Conservation (phyloP, 2,797 vertebrate species). For the Botia almorhae region DNA sequence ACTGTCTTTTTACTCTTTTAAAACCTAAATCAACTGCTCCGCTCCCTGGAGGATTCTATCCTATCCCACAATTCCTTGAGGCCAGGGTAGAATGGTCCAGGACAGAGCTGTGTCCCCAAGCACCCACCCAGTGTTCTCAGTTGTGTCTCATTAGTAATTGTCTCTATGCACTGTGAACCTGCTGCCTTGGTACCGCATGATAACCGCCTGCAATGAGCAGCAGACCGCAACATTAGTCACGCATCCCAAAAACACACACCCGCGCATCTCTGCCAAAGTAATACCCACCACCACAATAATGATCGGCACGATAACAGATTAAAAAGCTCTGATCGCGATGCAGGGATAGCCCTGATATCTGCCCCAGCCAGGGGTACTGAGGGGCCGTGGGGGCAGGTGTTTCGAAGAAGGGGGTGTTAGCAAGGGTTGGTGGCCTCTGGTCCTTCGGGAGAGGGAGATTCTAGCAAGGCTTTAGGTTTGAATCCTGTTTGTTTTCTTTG, state of each 20-base stretch:
- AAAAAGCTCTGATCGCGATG: slow-evolving; percentile 77
- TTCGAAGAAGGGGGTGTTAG: slow-evolving; percentile 44
- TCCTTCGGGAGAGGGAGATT: slow-evolving; percentile 57
- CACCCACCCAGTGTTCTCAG: slow-evolving; percentile 53
- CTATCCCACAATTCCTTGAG: slow-evolving; percentile 87
- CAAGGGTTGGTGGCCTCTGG: slow-evolving; percentile 42
- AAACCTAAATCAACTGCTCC: slow-evolving; percentile 87
- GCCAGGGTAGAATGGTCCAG: slow-evolving; percentile 84
- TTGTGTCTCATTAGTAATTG: slow-evolving; percentile 93
- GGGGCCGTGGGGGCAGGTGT: slow-evolving; percentile 68
- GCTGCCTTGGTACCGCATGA: slow-evolving; percentile 92
- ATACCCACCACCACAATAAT: slow-evolving; percentile 65
- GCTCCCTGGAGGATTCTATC: slow-evolving; percentile 81
- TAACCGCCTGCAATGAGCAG: slow-evolving; percentile 96
- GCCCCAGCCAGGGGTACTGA: slow-evolving; percentile 83
- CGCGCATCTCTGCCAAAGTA: slow-evolving; percentile 65
- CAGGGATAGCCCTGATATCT: slow-evolving; percentile 84
- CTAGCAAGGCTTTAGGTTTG: slow-evolving; percentile 53
- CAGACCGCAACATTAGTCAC: slow-evolving; percentile 99
- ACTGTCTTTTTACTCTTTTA: slow-evolving; percentile 49
- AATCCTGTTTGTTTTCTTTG: slow-evolving; percentile 65
- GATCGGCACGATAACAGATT: slow-evolving; percentile 91
- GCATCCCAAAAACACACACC: slow-evolving; percentile 86
- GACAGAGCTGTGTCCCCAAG: slow-evolving; percentile 74
- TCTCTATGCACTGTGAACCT: slow-evolving; percentile 93